Evolutionary conservation across 2,888 invertebrate genomes (phyloP).

Genomic region (Atethmia centrago): DNA sequence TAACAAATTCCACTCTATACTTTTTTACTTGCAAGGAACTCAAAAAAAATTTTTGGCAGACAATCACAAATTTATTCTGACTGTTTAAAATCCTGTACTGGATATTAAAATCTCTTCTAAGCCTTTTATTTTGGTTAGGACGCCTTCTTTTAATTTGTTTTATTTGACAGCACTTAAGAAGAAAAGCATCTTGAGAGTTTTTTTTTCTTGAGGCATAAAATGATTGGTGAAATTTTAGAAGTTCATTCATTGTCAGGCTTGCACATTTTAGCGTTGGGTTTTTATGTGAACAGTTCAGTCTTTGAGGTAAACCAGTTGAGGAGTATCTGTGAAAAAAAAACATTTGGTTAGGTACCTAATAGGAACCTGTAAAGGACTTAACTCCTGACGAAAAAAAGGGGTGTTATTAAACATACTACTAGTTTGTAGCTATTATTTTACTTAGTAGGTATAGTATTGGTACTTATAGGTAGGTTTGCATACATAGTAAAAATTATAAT

Average conservation of each 20-base stretch:
- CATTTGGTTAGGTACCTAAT: conserved; percentile 16
- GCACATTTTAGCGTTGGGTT: conserved; percentile 33
- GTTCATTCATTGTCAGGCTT: conserved; percentile 25
- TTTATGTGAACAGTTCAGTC: conserved; percentile 30
- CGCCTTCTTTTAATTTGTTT: conserved; percentile 50
- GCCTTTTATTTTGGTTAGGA: conserved; percentile 48
- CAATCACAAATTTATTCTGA: conserved; percentile 26
- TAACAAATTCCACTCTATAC: no score
- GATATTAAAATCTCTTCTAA: conserved; percentile 36
- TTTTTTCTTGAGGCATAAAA: conserved; percentile 40
- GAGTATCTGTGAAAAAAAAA: conserved; percentile 20
- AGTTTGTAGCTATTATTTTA: conserved; percentile 14
- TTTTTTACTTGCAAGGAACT: no score
- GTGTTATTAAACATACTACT: conserved; percentile 20
- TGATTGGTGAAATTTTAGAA: conserved; percentile 24
- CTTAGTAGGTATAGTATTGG: conserved; percentile 13
- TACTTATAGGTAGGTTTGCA: conserved; percentile 17
- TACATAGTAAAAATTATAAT: conserved; percentile 18
- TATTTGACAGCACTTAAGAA: conserved; percentile 47
- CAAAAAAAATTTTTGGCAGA: no score
- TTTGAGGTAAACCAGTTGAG: conserved; percentile 24
- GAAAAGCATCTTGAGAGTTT: conserved; percentile 16
- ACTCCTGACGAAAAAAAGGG: conserved; percentile 11
- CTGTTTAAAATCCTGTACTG: conserved; percentile 25
- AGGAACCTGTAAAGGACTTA: conserved; percentile 13